Conservation (phyloP, 2,888 invertebrate genomes). For the Andricus quercusramuli region DNA sequence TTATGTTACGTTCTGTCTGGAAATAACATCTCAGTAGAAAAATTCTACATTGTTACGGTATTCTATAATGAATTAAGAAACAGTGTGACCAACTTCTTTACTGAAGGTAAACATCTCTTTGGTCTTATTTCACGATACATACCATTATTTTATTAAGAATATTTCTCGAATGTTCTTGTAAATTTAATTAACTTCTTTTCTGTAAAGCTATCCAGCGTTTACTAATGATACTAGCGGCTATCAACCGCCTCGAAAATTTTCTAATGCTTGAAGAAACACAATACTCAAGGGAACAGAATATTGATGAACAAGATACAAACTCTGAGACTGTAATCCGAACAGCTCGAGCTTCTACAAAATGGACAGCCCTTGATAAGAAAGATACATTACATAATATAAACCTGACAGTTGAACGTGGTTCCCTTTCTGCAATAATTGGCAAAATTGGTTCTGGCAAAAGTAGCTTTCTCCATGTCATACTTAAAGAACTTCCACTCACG, state of each 20-base stretch:
- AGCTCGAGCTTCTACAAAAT: slow-evolving; percentile 82
- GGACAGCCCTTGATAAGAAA: slow-evolving; percentile 82
- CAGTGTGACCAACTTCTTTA: slow-evolving; percentile 80
- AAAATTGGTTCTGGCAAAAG: no score
- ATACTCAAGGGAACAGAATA: neutral
- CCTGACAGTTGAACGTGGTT: no score
- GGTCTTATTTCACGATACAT: no score
- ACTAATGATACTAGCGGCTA: slow-evolving; percentile 83
- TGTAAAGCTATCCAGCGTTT: slow-evolving; percentile 82
- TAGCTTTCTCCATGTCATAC: no score
- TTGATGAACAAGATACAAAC: slow-evolving; percentile 66
- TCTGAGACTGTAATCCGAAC: no score
- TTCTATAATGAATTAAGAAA: slow-evolving; percentile 87
- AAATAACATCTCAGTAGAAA: slow-evolving; percentile 84
- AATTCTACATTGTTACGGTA: slow-evolving; percentile 86
- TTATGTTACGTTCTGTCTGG: slow-evolving; percentile 82
- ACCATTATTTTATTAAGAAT: no score
- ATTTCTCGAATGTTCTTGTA: no score
- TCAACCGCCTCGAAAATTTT: slow-evolving; percentile 78
- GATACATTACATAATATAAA: no score
- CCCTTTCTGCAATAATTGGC: no score
- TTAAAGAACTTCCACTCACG: no score
- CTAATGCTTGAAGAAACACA: slow-evolving; percentile 64
- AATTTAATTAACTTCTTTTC: no score
- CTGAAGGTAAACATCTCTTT: no score